Conservation (phyloP, 2,888 invertebrate genomes). For the Acrocyrtus sp. region DNA sequence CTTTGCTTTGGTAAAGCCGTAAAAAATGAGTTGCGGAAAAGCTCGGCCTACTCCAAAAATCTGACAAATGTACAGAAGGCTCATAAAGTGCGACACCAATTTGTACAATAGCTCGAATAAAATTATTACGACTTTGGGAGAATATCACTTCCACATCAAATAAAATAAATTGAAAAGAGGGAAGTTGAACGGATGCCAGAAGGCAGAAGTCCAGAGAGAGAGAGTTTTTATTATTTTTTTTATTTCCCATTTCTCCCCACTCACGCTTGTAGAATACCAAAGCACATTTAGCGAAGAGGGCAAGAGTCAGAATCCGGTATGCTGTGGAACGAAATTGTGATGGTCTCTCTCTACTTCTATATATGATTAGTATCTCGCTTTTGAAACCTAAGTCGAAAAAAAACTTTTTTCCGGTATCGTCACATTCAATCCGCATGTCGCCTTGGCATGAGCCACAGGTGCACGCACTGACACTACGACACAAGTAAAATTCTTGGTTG, state of each 20-base stretch:
- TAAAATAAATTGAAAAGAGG: not conserved
- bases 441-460: not conserved
- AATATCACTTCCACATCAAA: no score
- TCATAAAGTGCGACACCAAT: conserved; percentile 12
- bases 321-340: no score
- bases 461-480: not conserved
- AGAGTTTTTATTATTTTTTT: conserved; percentile 33
- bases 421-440: not conserved
- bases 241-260: not conserved
- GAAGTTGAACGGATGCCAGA: conserved; percentile 24
- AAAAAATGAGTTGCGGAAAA: no score
- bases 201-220: conserved; percentile 10
- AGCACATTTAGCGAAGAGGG: not conserved
- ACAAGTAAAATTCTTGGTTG: no score
- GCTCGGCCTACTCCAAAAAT: no score
- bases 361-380: not conserved
- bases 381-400: not conserved
- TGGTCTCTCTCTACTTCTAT: not conserved
- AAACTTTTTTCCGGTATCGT: not conserved
- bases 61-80: not conserved
- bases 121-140: not conserved
- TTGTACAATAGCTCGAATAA: not conserved
- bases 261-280: not conserved
- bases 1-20: no score
- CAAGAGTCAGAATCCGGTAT: not conserved